Evolutionary conservation across 2,888 invertebrate species (phyloP), one percentile per base, ranked within the genome.

Genomic region (Hydrotaea diabolus): DNA sequence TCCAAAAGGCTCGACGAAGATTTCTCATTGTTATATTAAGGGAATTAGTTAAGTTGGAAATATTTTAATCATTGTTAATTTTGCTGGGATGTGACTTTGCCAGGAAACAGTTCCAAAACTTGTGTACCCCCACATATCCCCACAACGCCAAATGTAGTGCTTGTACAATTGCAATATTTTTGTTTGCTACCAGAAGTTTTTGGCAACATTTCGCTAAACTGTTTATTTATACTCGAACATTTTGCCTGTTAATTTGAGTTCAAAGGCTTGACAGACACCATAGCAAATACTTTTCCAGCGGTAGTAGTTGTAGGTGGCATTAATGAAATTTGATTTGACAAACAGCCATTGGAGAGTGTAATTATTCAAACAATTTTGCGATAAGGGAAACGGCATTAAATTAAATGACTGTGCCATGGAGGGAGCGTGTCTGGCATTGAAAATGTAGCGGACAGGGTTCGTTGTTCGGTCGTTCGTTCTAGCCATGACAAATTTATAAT

Each of bases 371-470:
- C 46, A 62, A 76, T 80, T 76, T 76, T 13, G 49, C 39, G 11
- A 49, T 39, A 72, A 72, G 26, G 23, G 71, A 62, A 80, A 49
- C 49, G 19, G 26, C 46, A 62, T 76, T 77, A 55, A 39, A 19
- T 59, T 23, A 11, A 4, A 15, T 23, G 55, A 3, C 17, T 19
- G 21, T 55, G 55, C 4, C 8, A 9, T 5, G 13, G 23, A 15
- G n/a, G 15, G 66, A 72, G 66, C 83, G 76, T 83, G 83, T 57
- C 76, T 83, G 31, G 79, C 64, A 79, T 79, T 76, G 19, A 19
- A 69, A 77, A 82, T 69, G 0, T 59, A 15, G 8, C 9, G 43
- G 43, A 11, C 13, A 59, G 26, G 11, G 21, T n/a, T 26, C n/a
- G 31, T 31, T n/a, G 62, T 31, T 31, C 31, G n/a, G n/a, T n/a